phyloP scores from a whole-genome alignment of 2,888 invertebrate genomes.

The Meganola albula region DNA sequence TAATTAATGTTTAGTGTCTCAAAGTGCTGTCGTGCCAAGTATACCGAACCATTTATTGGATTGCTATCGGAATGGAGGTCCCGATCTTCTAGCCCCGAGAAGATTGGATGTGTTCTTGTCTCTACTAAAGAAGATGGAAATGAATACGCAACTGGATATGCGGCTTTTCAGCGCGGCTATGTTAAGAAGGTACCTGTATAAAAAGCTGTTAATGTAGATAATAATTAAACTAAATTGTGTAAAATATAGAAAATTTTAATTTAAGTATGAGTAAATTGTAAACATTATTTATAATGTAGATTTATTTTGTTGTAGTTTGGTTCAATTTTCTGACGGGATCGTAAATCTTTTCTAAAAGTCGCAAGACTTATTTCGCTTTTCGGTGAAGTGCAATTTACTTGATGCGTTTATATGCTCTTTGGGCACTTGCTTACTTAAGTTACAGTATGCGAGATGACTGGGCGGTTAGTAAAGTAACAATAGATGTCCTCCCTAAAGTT shows the following conservation, averaged over 20 bases:
- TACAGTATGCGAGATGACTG: too few species aligned
- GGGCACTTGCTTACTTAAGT: too few species aligned
- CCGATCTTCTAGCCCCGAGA: conserved; percentile 69
- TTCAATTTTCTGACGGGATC: too few species aligned
- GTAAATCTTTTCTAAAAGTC: too few species aligned
- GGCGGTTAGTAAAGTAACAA: too few species aligned
- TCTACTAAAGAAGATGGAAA: conserved; percentile 79
- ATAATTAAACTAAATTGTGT: background rate
- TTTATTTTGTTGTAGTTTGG: too few species aligned
- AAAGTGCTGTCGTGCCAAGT: conserved; percentile 50
- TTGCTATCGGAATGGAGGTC: conserved; percentile 77
- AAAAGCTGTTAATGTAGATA: conserved; percentile 1
- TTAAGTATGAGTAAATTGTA: background rate
- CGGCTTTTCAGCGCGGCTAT: conserved; percentile 75
- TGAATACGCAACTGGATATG: conserved; percentile 70
- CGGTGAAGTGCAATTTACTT: too few species aligned
- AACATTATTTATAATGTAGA: too few species aligned
- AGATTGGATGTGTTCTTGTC: conserved; percentile 79
- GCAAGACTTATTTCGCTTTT: too few species aligned
- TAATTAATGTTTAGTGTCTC: conserved; percentile 39
- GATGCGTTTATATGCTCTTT: too few species aligned
- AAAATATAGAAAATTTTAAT: background rate
- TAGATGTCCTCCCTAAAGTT: too few species aligned
- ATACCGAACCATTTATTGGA: conserved; percentile 77
- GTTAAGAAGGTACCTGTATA: conserved; percentile 79